Percentiles rank a stretch among this genome's conserved stretches.
Conservation (phyloP, 2,113 vertebrate species). For the Pituophis catenifer region DNA sequence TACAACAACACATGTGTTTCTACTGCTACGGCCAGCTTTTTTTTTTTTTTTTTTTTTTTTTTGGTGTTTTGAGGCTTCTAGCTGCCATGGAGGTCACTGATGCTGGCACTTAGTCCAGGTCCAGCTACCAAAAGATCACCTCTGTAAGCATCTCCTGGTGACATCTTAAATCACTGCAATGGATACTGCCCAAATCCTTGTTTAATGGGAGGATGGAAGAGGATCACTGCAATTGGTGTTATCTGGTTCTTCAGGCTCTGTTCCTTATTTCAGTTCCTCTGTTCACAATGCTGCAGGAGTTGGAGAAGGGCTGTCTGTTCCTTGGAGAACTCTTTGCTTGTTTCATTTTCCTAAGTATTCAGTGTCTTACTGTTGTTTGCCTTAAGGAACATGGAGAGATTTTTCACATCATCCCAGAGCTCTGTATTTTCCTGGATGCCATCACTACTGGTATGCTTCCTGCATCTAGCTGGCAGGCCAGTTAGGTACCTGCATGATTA, state of each 20-base stretch:
- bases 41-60: not conserved
- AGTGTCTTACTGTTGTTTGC: not conserved
- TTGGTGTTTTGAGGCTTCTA: not conserved
- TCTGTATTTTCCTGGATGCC: not conserved
- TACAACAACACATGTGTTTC: not conserved
- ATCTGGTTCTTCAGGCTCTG: not conserved
- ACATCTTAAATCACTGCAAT: not conserved
- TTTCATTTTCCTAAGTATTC: not conserved
- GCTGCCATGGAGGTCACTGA: not conserved
- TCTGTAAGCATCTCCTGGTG: not conserved
- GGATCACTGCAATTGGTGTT: not conserved
- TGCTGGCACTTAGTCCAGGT: not conserved
- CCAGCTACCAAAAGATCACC: not conserved
- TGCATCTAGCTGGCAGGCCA: not conserved
- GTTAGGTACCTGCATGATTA: not conserved
- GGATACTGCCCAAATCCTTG: not conserved
- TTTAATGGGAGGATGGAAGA: not conserved
- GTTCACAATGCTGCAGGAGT: not conserved
- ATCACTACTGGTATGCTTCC: not conserved
- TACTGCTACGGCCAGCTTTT: not conserved
- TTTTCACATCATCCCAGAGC: not conserved
- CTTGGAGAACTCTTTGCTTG: not conserved
- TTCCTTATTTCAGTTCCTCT: not conserved
- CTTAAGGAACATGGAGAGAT: not conserved
- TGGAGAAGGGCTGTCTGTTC: not conserved